Base-by-base conservation (phyloP, 2,888 invertebrate species). In the Megastigmus dorsalis region DNA sequence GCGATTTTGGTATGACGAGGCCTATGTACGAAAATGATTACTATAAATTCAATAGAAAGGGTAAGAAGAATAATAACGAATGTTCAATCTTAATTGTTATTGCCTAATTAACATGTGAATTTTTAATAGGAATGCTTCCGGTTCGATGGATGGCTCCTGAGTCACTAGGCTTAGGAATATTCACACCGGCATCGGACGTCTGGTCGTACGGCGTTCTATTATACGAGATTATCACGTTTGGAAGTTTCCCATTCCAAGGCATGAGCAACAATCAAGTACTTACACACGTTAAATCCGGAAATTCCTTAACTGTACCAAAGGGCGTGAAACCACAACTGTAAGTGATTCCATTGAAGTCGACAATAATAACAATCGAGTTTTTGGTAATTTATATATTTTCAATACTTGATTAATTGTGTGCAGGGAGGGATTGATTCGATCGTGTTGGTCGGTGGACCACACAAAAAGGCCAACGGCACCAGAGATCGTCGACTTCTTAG, bases 121-220 rank as follows among this genome's bases (percentile, higher is more conserved):
- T n/a, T n/a, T n/a, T n/a, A 75, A 36, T 79, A 91, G 92, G 91
- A 26, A 94, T 95, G 93, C 88, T 96, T 79, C 96, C 96, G 0
- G 95, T 97, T 7, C 90, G 96, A 76, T 97, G 97, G 97, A 97
- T 97, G 97, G 93, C 97, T 0, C 97, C 97, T 0, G 97, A 97
- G 89, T 94, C 95, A 80, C 89, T 97, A 15, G 92, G 92, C 2
- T 90, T 94, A 26, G 97, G 97, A 10, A 90, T 95, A 67, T 97
- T 96, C 87, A 95, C 95, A 0, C 92, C 95, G 20, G 93, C 94
- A 41, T 95, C 96, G 0, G 97, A 97, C 88, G 93, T 97, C 15
- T 97, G 97, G 97, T 94, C 95, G 38, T 96, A 93, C 85, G 97
- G 96, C 4, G 94, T 97, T 48, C 89, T 97, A 23, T 90, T 97